Conservation (phyloP, 2,797 vertebrate genomes). For the Sternarchorhynchus goeldii region DNA sequence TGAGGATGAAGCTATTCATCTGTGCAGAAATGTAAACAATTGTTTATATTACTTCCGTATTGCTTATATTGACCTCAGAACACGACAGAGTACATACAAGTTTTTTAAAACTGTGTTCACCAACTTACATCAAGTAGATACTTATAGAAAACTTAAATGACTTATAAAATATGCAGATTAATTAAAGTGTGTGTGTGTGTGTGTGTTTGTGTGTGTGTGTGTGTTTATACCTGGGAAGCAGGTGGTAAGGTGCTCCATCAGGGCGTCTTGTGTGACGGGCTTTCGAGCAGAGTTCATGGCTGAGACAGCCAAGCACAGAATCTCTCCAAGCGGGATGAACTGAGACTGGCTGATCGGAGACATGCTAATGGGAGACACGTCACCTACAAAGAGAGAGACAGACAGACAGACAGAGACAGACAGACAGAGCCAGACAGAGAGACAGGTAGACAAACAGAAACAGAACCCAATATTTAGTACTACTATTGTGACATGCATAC, state of each 20-base stretch:
- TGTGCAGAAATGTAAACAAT: no score
- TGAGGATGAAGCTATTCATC: no score
- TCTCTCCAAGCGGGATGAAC: conserved; percentile 99
- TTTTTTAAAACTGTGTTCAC: no score
- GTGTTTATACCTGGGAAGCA: conserved; percentile 93
- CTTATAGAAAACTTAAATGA: no score
- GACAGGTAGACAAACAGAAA: conserved; percentile 14
- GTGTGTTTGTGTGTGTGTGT: conserved; percentile 55
- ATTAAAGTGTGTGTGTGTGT: conserved; percentile 10
- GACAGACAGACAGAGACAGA: conserved; percentile 29
- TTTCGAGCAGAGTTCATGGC: conserved; percentile 98
- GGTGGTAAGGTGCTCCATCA: conserved; percentile 97
- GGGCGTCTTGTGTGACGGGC: conserved; percentile 96
- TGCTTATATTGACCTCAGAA: no score
- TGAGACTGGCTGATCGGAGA: conserved; percentile 99
- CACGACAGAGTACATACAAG: no score
- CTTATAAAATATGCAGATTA: background rate
- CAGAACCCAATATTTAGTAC: background rate
- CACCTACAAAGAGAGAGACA: conserved; percentile 78
- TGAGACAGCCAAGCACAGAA: conserved; percentile 98
- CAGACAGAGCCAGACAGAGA: conserved; percentile 45
- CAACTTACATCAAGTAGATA: no score
- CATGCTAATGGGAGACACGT: conserved; percentile 99
- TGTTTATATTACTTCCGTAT: no score
- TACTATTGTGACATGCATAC: no score